phyloP scores from a whole-genome alignment of 2,113 vertebrate genomes.

The Pitta sordida region DNA sequence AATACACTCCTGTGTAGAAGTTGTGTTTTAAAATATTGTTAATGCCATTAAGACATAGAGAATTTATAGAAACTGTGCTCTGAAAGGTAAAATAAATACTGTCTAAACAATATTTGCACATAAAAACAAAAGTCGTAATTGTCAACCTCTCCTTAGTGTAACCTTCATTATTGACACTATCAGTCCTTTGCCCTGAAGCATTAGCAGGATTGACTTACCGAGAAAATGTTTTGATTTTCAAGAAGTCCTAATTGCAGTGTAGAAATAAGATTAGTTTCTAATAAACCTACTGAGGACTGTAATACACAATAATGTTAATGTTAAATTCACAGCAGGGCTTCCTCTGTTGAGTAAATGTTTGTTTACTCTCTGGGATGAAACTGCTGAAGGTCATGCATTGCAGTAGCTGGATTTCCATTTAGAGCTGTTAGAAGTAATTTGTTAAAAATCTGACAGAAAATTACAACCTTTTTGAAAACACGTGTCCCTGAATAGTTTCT shows the following conservation, averaged over 20 bases:
- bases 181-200: not conserved
- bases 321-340: slow-evolving; percentile 39
- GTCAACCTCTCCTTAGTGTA: slow-evolving; percentile 2
- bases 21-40: slow-evolving; percentile 68
- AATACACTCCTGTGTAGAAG: slow-evolving; percentile 65
- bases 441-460: slow-evolving; percentile 65
- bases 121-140: slow-evolving; percentile 3
- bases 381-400: slow-evolving; percentile 63
- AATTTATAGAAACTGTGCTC: slow-evolving; percentile 70
- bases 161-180: not conserved
- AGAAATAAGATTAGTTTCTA: slow-evolving; percentile 50
- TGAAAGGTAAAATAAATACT: slow-evolving; percentile 70
- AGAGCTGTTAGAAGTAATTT: slow-evolving; percentile 55
- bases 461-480: slow-evolving; percentile 68
- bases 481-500: slow-evolving; percentile 43
- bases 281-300: slow-evolving; percentile 36
- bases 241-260: slow-evolving; percentile 19
- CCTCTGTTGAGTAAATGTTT: slow-evolving; percentile 60
- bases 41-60: slow-evolving; percentile 45
- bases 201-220: not conserved
- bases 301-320: slow-evolving; percentile 44
- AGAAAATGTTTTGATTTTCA: slow-evolving; percentile 44
- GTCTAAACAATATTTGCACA: not conserved
- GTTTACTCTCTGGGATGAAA: slow-evolving; percentile 64
- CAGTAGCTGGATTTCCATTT: slow-evolving; percentile 47